These are phyloP conservation scores for Phaonia tiefii DNA, from an alignment of 2,888 invertebrate genomes.

Conservation along the genomic window DNA sequence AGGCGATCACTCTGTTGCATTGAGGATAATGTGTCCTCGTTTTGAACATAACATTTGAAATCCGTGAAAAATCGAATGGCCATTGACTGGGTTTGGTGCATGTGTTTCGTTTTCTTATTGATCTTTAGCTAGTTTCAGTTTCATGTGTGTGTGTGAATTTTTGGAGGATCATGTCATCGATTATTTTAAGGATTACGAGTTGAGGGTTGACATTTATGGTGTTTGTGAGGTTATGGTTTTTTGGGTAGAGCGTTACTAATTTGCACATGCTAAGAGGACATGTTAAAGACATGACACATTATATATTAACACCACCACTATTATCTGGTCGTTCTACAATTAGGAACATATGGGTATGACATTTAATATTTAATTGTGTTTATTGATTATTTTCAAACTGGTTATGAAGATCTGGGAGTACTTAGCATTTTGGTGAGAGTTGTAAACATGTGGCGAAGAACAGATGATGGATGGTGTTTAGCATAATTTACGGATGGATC, in stretches of 20 bases:
- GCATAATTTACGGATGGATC: too few relatives aligned
- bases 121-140: conserved; percentile 37
- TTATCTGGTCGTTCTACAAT: too few relatives aligned
- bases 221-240: conserved; percentile 21
- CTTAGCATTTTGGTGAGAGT: too few relatives aligned
- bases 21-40: background rate
- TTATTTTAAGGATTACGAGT: conserved; percentile 50
- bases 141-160: conserved; percentile 57
- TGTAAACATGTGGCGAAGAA: too few relatives aligned
- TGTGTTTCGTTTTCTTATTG: conserved; percentile 16
- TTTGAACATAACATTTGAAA: conserved; percentile 62
- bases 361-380: too few relatives aligned
- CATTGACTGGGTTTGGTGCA: conserved; percentile 15
- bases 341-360: too few relatives aligned
- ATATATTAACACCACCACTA: conserved; percentile 16
- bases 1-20: conserved; percentile 1
- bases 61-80: conserved; percentile 70
- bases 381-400: too few relatives aligned
- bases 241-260: conserved; percentile 65
- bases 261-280: conserved; percentile 52
- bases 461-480: too few relatives aligned
- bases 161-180: conserved; percentile 47
- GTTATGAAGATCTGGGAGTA: too few relatives aligned
- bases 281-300: conserved; percentile 48
- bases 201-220: conserved; percentile 11